Percentiles rank a stretch among this genome's conserved stretches.
phyloP scores from a whole-genome alignment of 2,888 invertebrate genomes.

The Neoaliturus tenellus region DNA sequence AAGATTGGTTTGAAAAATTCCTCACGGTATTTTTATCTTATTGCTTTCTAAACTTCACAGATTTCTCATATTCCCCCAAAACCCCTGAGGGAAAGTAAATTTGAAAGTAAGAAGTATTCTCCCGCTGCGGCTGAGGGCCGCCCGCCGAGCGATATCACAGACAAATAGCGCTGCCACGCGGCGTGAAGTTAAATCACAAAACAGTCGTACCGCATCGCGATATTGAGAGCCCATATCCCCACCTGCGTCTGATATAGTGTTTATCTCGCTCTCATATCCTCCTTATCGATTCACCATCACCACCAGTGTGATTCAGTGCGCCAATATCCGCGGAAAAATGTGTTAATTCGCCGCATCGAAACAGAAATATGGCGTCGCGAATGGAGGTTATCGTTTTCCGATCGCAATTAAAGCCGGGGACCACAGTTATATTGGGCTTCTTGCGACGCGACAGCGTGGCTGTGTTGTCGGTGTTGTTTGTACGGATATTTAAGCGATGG shows the following conservation, averaged over 20 bases:
- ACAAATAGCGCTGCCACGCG: background rate
- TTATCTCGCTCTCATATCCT: background rate
- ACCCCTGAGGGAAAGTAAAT: too few relatives aligned
- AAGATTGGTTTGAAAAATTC: too few relatives aligned
- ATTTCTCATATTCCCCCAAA: too few relatives aligned
- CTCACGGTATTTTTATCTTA: too few relatives aligned
- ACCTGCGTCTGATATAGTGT: background rate
- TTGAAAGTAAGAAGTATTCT: background rate
- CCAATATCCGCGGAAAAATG: conserved; percentile 18
- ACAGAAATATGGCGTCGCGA: conserved; percentile 26
- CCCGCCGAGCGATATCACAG: background rate
- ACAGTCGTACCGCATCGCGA: background rate
- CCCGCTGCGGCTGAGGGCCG: background rate
- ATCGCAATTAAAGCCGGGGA: background rate
- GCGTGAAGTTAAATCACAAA: background rate
- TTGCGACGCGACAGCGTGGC: background rate
- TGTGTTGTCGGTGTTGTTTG: too few relatives aligned
- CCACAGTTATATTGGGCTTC: background rate
- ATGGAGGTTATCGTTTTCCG: conserved; percentile 29
- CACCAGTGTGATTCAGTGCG: background rate
- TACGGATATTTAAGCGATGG: too few relatives aligned
- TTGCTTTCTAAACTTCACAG: too few relatives aligned
- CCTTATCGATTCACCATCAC: too few relatives aligned
- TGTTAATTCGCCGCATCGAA: conserved; percentile 1
- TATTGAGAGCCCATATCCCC: background rate